These are phyloP conservation scores for Microtus agrestis DNA, from an alignment of 2,797 vertebrate genomes.

Conservation along the genomic window DNA sequence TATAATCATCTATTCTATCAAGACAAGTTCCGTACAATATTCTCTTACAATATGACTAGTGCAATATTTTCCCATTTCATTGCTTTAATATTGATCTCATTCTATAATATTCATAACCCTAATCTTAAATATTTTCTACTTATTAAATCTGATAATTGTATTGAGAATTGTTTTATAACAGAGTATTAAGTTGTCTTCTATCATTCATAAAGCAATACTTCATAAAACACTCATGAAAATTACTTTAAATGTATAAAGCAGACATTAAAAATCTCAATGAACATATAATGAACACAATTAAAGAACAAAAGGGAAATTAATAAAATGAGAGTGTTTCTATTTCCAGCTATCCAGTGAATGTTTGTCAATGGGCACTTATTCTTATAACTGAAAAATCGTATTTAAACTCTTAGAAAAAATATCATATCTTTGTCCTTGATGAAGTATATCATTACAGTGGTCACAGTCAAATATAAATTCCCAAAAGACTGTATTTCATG, in stretches of 20 bases:
- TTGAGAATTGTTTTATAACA: background rate
- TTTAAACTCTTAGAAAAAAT: background rate
- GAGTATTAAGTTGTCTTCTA: background rate
- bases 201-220: background rate
- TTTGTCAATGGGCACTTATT: background rate
- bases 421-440: background rate
- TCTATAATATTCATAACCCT: no score
- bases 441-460: background rate
- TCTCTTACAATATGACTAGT: background rate
- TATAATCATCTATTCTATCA: background rate
- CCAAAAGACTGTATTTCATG: no score
- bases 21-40: background rate
- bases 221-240: background rate
- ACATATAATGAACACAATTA: background rate
- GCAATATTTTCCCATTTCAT: background rate
- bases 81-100: background rate
- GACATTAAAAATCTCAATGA: background rate
- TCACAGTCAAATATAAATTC: background rate
- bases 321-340: background rate
- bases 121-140: background rate
- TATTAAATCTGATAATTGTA: background rate
- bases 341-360: background rate
- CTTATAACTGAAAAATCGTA: background rate
- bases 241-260: background rate
- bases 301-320: background rate